These are phyloP conservation scores for Strix aluco DNA, from an alignment of 2,113 vertebrate genomes.

Conservation along the genomic window DNA sequence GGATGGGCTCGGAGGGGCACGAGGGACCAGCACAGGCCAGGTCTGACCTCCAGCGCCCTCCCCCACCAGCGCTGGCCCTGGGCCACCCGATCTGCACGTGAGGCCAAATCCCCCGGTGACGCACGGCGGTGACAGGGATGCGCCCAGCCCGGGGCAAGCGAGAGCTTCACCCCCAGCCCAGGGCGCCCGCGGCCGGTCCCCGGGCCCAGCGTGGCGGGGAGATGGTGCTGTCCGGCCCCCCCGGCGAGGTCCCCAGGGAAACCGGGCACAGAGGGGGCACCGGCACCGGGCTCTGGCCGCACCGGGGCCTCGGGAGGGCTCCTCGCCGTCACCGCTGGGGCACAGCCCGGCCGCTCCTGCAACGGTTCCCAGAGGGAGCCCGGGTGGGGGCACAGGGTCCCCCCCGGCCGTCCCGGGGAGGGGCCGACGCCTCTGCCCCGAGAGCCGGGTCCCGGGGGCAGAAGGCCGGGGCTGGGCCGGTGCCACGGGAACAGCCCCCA, in stretches of 20 bases:
- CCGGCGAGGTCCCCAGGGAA: neutral
- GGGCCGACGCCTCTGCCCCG: neutral
- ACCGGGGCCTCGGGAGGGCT: neutral
- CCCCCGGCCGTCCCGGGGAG: neutral
- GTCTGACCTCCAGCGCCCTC: neutral
- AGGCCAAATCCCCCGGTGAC: neutral
- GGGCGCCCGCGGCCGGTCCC: fast-evolving
- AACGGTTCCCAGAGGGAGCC: neutral
- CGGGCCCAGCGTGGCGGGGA: neutral
- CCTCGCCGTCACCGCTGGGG: neutral
- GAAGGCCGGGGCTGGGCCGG: neutral
- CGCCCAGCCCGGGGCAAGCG: fast-evolving
- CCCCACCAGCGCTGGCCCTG: neutral
- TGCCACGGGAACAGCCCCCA: conserved; percentile 37
- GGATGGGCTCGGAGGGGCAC: neutral
- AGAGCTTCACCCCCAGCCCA: neutral
- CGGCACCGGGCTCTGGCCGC: fast-evolving
- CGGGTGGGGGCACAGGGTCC: fast-evolving
- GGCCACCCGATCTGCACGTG: neutral
- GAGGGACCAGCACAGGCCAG: neutral
- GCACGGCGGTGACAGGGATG: neutral
- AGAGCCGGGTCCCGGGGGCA: neutral
- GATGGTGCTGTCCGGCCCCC: fast-evolving
- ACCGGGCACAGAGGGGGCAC: neutral
- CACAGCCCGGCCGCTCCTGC: neutral